Percentiles rank a stretch among this genome's conserved stretches.
Evolutionary conservation across 2,888 invertebrate genomes (phyloP).

Genomic region (Torymus auratus): DNA sequence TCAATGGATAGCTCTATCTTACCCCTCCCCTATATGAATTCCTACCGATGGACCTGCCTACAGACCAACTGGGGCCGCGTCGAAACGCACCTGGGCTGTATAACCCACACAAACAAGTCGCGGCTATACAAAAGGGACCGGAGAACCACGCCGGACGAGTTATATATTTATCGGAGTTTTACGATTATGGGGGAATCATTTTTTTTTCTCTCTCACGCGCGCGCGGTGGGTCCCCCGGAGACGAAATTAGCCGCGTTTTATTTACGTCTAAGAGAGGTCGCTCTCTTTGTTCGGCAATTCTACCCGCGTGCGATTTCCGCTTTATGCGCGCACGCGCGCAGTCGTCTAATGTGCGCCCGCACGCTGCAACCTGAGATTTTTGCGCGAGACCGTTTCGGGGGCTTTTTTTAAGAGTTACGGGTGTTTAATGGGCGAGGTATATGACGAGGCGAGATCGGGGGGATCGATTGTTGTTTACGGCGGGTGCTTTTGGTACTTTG

Average conservation of each 20-base stretch:
- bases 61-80: too few relatives aligned
- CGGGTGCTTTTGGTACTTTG: too few relatives aligned
- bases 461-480: too few relatives aligned
- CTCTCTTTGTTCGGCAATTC: slow-evolving; percentile 33
- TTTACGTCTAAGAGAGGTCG: slow-evolving; percentile 45
- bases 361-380: too few relatives aligned
- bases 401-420: too few relatives aligned
- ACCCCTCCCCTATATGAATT: too few relatives aligned
- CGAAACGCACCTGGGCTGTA: too few relatives aligned
- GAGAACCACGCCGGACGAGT: slow-evolving; percentile 22
- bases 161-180: slow-evolving; percentile 52
- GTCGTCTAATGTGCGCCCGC: slow-evolving; percentile 36
- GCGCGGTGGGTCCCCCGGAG: slow-evolving; percentile 12
- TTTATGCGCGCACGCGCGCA: background rate
- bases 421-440: too few relatives aligned
- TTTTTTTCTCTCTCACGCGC: slow-evolving; percentile 8
- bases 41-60: too few relatives aligned
- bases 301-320: slow-evolving; percentile 8
- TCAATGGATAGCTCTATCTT: too few relatives aligned
- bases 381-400: too few relatives aligned
- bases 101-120: background rate
- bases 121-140: slow-evolving; percentile 13
- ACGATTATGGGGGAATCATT: slow-evolving; percentile 50
- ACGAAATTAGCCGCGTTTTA: slow-evolving; percentile 53
- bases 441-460: too few relatives aligned